Percentiles rank a stretch among this genome's conserved stretches.
These are phyloP conservation scores for Camponotus fellah DNA, from an alignment of 2,888 invertebrate genomes.

Conservation along the genomic window DNA sequence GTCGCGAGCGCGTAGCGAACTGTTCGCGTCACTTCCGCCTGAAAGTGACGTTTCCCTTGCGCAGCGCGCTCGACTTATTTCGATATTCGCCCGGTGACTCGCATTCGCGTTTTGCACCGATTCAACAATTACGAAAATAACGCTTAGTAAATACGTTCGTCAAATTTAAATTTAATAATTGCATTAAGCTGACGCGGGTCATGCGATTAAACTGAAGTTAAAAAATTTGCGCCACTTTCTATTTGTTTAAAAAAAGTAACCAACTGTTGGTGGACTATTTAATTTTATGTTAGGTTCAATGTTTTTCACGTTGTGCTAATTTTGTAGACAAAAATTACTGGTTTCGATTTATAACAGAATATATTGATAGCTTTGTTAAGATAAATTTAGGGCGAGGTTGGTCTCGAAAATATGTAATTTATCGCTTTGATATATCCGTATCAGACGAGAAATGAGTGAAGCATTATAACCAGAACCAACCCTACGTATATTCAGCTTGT, in stretches of 20 bases:
- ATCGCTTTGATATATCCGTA: conserved; percentile 1
- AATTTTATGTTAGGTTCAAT: background rate
- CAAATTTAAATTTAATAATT: conserved; percentile 14
- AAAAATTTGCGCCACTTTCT: background rate
- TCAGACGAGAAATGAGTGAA: conserved; percentile 9
- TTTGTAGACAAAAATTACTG: background rate
- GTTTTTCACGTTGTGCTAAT: background rate
- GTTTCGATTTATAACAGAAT: background rate
- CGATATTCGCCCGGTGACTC: conserved; percentile 2
- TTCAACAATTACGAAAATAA: conserved; percentile 29
- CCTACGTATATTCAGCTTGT: conserved; percentile 31
- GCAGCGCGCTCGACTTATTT: conserved; percentile 41
- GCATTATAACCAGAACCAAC: background rate
- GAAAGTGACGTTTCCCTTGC: conserved; percentile 39
- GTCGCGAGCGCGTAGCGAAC: background rate
- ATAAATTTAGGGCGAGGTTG: background rate
- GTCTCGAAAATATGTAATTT: background rate
- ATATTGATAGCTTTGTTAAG: background rate
- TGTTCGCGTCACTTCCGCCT: conserved; percentile 29
- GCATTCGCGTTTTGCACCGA: conserved; percentile 8
- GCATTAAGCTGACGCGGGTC: background rate
- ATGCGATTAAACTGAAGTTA: conserved; percentile 9
- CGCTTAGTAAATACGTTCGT: conserved; percentile 4
- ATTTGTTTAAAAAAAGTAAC: background rate
- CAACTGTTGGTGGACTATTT: too few relatives aligned